Evolutionary conservation across 37 sponge, comb jelly and placozoan genomes (phyloP).

Genomic region (Diacarnus erythraeanus): DNA sequence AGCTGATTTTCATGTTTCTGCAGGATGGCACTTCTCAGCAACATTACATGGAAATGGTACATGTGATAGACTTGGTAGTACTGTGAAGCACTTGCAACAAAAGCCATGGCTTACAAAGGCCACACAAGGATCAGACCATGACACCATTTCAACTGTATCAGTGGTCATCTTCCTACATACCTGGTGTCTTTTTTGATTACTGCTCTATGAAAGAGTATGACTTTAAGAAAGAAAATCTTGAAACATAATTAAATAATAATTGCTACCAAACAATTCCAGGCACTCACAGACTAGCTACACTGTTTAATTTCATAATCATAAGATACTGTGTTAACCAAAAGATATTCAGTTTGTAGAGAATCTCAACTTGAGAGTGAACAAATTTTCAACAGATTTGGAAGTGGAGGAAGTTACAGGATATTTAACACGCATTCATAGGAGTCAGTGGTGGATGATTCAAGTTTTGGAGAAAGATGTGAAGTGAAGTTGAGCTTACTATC

Average conservation of each 20-base stretch:
- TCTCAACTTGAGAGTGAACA: conserved; percentile 23
- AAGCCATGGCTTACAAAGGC: conserved; percentile 43
- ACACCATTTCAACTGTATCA: conserved; percentile 45
- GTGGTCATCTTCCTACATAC: conserved; percentile 15
- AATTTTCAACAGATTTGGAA: background rate
- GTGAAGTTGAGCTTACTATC: conserved; percentile 33
- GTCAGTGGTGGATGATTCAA: conserved; percentile 15
- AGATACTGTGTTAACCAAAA: background rate
- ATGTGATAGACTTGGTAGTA: conserved; percentile 67
- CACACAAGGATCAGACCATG: conserved; percentile 46
- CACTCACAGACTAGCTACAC: conserved; percentile 27
- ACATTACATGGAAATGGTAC: conserved; percentile 70
- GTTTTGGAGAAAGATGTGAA: conserved; percentile 11
- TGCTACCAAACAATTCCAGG: conserved; percentile 55
- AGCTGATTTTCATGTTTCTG: conserved; percentile 59
- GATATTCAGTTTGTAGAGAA: background rate
- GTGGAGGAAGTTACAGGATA: conserved; percentile 18
- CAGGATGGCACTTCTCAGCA: conserved; percentile 65
- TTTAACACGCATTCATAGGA: conserved; percentile 23
- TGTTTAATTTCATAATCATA: background rate
- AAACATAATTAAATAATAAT: conserved; percentile 35
- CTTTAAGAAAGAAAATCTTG: background rate
- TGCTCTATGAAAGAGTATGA: conserved; percentile 12
- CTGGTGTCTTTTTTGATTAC: conserved; percentile 25
- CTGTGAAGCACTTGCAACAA: conserved; percentile 58